phyloP scores from a whole-genome alignment of 2,113 vertebrate genomes.

The Vombatus ursinus region DNA sequence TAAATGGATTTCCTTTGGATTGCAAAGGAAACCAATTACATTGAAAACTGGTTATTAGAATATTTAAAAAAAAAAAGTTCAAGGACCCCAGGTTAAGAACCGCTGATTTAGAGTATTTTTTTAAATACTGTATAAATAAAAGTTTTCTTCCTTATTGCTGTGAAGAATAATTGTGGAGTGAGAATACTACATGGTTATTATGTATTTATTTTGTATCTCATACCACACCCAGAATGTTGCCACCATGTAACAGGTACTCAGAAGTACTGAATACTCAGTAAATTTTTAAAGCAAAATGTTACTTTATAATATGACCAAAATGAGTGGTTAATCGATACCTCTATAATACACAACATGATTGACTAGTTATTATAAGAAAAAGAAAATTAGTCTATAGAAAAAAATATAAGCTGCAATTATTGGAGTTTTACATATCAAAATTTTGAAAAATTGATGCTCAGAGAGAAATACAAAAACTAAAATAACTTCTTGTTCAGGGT shows the following conservation, averaged over 20 bases:
- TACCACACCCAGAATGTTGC: not conserved
- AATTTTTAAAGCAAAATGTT: not conserved
- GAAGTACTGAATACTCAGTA: not conserved
- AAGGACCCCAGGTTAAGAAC: not conserved
- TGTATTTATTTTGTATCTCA: constrained; percentile 11
- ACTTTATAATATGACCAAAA: not conserved
- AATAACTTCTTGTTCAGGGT: not conserved
- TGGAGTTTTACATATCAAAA: not conserved
- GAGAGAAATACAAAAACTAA: constrained; percentile 3
- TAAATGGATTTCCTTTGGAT: not conserved
- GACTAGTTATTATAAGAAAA: constrained; percentile 17
- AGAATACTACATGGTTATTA: not conserved
- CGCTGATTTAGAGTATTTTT: not conserved
- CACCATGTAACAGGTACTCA: not conserved
- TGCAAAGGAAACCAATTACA: not conserved
- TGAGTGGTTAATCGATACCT: not conserved
- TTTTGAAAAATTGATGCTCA: constrained; percentile 38
- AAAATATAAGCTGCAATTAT: constrained; percentile 33
- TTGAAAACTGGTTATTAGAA: not conserved
- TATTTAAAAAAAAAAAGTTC: not conserved
- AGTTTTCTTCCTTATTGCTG: constrained; percentile 34
- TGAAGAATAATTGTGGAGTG: not conserved
- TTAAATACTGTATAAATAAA: constrained; percentile 14
- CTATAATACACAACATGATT: constrained; percentile 2
- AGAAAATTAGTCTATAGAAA: not conserved